Conservation (phyloP, 2,888 invertebrate genomes). For the Tenthredo mesomela region DNA sequence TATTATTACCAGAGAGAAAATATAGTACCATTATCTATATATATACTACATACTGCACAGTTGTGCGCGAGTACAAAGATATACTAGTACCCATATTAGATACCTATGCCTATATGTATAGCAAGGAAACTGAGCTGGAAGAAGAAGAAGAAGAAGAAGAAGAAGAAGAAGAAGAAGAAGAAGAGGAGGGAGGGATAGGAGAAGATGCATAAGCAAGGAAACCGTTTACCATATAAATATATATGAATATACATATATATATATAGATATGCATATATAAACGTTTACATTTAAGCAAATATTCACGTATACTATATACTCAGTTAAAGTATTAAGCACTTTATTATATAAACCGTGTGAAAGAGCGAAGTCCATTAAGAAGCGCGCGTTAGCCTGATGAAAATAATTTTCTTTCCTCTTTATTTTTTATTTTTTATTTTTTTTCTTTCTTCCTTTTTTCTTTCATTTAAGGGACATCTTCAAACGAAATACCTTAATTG, state of each 20-base stretch:
- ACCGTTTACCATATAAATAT: neutral
- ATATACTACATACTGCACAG: neutral
- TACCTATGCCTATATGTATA: neutral
- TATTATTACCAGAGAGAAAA: neutral
- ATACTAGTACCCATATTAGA: neutral
- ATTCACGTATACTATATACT: neutral
- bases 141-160: neutral
- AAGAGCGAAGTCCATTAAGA: slow-evolving; percentile 17
- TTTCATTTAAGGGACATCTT: slow-evolving; percentile 8
- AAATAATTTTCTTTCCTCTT: neutral
- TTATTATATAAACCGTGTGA: slow-evolving; percentile 6
- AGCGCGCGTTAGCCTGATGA: slow-evolving; percentile 10
- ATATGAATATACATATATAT: neutral
- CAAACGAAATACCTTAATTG: slow-evolving; percentile 1
- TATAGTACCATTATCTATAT: neutral
- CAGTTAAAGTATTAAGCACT: neutral
- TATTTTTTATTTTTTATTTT: neutral
- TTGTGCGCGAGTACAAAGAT: neutral
- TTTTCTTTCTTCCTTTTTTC: neutral
- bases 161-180: neutral
- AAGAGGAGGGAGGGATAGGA: neutral
- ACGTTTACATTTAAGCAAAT: neutral
- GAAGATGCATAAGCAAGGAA: neutral
- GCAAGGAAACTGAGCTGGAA: slow-evolving; percentile 49
- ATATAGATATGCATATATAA: neutral